Evolutionary conservation across 92 coral and sea anemone genomes (phyloP).

Genomic region (Scolanthus callimorphus): DNA sequence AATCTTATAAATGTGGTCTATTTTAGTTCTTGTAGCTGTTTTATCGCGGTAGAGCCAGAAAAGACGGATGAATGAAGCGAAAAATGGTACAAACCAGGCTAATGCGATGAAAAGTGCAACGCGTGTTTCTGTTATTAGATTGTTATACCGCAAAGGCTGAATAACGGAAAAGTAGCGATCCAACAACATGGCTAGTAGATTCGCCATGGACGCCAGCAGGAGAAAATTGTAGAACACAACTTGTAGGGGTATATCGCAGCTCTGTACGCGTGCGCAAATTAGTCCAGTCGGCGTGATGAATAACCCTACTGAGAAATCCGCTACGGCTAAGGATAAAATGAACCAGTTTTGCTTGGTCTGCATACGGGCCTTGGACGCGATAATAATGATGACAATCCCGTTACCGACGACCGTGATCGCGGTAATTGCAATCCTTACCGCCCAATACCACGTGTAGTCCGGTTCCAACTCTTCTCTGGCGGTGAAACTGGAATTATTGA

Average conservation of each 20-base stretch:
- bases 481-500: too few relatives aligned
- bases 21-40: neutral
- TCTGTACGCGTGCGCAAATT: constrained; percentile 30
- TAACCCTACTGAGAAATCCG: constrained; percentile 65
- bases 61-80: constrained; percentile 52
- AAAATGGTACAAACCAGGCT: constrained; percentile 50
- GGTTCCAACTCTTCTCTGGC: neutral
- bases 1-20: constrained; percentile 17
- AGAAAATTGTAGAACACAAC: constrained; percentile 62
- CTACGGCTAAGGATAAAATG: constrained; percentile 67
- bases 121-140: constrained; percentile 39
- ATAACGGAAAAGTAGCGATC: constrained; percentile 67
- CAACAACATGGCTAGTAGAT: constrained; percentile 59
- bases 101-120: constrained; percentile 19
- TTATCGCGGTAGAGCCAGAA: constrained; percentile 30
- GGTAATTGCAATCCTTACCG: constrained; percentile 36
- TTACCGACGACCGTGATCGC: constrained; percentile 65
- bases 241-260: constrained; percentile 35
- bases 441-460: constrained; percentile 45
- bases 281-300: constrained; percentile 63
- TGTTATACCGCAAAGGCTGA: constrained; percentile 54
- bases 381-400: constrained; percentile 54
- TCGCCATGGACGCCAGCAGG: constrained; percentile 50
- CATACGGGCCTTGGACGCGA: constrained; percentile 36
- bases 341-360: constrained; percentile 68